phyloP scores from a whole-genome alignment of 2,113 vertebrate species.

The Varanus komodoensis region DNA sequence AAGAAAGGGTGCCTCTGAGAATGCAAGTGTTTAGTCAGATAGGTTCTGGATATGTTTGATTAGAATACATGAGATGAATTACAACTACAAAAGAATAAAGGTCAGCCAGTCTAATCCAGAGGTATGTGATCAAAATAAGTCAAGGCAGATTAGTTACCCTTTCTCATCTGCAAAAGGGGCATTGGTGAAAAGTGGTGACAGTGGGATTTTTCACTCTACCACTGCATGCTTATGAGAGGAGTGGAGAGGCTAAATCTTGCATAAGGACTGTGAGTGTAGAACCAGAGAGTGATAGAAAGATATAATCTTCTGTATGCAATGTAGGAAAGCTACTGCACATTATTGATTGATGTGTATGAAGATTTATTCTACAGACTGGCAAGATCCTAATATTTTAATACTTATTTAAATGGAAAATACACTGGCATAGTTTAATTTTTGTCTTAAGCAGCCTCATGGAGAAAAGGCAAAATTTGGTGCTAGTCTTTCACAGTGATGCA shows the following conservation, averaged over 20 bases:
- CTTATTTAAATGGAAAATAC: neutral
- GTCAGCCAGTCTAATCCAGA: neutral
- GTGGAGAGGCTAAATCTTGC: neutral
- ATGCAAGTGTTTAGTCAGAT: neutral
- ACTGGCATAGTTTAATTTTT: neutral
- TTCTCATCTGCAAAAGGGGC: neutral
- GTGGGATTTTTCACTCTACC: neutral
- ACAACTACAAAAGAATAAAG: neutral
- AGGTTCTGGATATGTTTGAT: constrained; percentile 15
- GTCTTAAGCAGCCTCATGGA: neutral
- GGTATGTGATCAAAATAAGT: neutral
- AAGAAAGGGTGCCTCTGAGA: neutral
- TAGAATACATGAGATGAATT: neutral
- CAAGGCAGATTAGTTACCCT: neutral
- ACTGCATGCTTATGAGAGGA: neutral
- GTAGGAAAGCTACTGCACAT: neutral
- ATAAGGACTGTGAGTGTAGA: neutral
- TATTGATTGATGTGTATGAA: neutral
- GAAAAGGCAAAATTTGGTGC: neutral
- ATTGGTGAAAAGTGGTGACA: neutral
- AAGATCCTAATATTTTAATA: neutral
- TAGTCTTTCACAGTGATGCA: neutral
- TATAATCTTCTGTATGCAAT: neutral
- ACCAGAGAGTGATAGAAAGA: neutral
- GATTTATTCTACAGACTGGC: neutral